Evolutionary conservation across 1,140 invertebrate genomes (phyloP).

Genomic region (Tetragonula clypearis): DNA sequence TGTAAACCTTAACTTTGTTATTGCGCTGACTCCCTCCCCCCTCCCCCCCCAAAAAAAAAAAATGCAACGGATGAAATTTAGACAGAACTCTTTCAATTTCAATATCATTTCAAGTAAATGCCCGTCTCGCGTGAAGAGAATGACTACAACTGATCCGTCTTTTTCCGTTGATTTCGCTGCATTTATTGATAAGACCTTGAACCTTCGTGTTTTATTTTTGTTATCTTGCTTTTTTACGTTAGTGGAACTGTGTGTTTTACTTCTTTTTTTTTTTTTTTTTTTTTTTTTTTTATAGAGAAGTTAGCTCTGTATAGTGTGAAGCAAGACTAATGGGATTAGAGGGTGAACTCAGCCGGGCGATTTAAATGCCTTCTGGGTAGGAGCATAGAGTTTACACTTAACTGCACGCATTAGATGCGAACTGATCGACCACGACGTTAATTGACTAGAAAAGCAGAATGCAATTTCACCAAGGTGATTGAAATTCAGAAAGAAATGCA

Average conservation of each 20-base stretch:
- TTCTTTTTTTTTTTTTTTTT: slow-evolving; percentile 46
- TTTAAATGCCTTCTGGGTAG: slow-evolving; percentile 62
- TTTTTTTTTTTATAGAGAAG: not conserved
- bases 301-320: slow-evolving; percentile 23
- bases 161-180: not conserved
- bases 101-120: not conserved
- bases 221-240: slow-evolving; percentile 15
- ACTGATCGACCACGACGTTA: slow-evolving; percentile 31
- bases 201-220: not conserved
- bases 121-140: not conserved
- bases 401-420: slow-evolving; percentile 53
- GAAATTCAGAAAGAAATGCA: not conserved
- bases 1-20: not conserved
- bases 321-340: slow-evolving; percentile 62
- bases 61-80: too few species aligned
- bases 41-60: not conserved
- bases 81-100: not conserved
- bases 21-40: too few species aligned
- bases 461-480: slow-evolving; percentile 34
- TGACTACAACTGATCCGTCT: not conserved
- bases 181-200: slow-evolving; percentile 8
- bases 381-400: slow-evolving; percentile 64
- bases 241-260: not conserved
- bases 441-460: slow-evolving; percentile 47
- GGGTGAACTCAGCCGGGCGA: slow-evolving; percentile 58